These are phyloP conservation scores for Erynnis tages DNA, from an alignment of 2,888 invertebrate species.

Conservation along the genomic window DNA sequence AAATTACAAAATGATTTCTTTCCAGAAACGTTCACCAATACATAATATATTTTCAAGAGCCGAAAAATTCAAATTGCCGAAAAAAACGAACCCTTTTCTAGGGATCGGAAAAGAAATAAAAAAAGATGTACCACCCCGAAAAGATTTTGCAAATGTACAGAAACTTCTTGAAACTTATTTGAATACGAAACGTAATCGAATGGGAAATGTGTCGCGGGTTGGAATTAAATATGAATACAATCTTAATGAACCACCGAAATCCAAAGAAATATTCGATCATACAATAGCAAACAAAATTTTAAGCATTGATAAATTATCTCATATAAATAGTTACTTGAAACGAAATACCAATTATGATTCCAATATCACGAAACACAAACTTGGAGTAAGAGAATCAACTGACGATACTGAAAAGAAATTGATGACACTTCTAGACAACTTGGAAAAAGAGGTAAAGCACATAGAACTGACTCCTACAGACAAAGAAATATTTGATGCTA, in stretches of 20 bases:
- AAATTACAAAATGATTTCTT: constrained; percentile 4
- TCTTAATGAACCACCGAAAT: background rate
- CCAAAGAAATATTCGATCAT: background rate
- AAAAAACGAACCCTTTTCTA: constrained; percentile 17
- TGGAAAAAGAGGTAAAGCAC: constrained; percentile 58
- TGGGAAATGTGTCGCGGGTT: background rate
- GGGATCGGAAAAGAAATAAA: constrained; percentile 30
- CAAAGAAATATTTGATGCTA: constrained; percentile 57
- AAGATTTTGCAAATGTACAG: constrained; percentile 49
- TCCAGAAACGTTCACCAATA: constrained; percentile 29
- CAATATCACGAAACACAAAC: constrained; percentile 17
- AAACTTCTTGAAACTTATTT: constrained; percentile 50
- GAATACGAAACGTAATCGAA: constrained; percentile 32
- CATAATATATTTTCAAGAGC: constrained; percentile 35
- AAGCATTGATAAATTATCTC: background rate
- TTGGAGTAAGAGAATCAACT: constrained; percentile 32
- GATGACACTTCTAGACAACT: constrained; percentile 50
- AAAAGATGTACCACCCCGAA: constrained; percentile 50
- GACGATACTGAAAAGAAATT: constrained; percentile 50
- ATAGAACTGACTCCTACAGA: constrained; percentile 47
- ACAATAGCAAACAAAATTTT: background rate
- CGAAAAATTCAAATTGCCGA: constrained; percentile 33
- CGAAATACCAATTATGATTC: constrained; percentile 2
- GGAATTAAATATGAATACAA: background rate
- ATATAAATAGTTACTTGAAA: background rate